Conservation (phyloP, 2,888 invertebrate species). For the Trichopria drosophilae region DNA sequence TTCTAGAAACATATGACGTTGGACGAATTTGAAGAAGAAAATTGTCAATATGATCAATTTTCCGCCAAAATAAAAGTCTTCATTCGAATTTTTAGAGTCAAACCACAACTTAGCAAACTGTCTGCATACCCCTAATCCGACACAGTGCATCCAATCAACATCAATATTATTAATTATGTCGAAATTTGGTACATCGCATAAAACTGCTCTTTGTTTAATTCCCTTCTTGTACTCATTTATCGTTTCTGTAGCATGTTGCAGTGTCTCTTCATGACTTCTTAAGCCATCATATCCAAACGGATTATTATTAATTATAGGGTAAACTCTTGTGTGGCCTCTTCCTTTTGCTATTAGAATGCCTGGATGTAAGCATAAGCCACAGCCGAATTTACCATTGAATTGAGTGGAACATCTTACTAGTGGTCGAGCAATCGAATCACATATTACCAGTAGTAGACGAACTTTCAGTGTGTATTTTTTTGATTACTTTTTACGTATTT, state of each 20-base stretch:
- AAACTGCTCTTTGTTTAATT: constrained; percentile 19
- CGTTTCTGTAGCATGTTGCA: too few relatives aligned
- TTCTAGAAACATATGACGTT: constrained; percentile 21
- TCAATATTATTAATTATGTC: constrained; percentile 20
- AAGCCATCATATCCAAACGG: constrained; percentile 25
- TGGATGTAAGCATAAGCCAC: constrained; percentile 28
- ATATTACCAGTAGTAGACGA: constrained; percentile 20
- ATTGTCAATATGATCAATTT: constrained; percentile 12
- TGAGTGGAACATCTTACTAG: constrained; percentile 15
- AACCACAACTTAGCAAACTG: constrained; percentile 27
- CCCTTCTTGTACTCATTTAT: constrained; percentile 15
- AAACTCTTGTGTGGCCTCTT: constrained; percentile 26
- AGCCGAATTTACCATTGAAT: constrained; percentile 32
- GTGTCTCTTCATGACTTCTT: constrained; percentile 18
- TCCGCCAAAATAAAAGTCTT: constrained; percentile 13
- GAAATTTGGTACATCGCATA: constrained; percentile 24
- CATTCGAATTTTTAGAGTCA: constrained; percentile 4
- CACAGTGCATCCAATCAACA: constrained; percentile 28
- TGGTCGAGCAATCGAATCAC: constrained; percentile 30
- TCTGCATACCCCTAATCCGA: constrained; percentile 24
- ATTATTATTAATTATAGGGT: constrained; percentile 28
- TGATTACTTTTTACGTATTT: constrained; percentile 15
- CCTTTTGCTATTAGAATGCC: constrained; percentile 28
- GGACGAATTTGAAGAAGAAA: constrained; percentile 16
- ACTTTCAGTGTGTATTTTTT: constrained; percentile 22